phyloP scores from a whole-genome alignment of 64 coral and sea anemone genomes.

The Cladopsammia gracilis region DNA sequence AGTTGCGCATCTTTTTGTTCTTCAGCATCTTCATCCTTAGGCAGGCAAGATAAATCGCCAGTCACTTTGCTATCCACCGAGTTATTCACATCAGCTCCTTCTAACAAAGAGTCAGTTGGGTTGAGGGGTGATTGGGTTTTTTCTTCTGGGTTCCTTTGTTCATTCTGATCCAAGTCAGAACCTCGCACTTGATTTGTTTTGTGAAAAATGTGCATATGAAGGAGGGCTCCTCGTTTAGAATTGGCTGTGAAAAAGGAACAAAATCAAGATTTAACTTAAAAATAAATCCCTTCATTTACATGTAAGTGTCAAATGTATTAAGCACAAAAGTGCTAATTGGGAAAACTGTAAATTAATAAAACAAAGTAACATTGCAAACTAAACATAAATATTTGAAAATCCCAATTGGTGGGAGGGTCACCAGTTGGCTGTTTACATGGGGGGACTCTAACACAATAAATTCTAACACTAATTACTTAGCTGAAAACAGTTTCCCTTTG shows the following conservation, averaged over 20 bases:
- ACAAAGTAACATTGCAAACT: too few relatives aligned
- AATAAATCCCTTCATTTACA: too few relatives aligned
- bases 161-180: not conserved
- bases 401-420: too few relatives aligned
- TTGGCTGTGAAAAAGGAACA: constrained; percentile 1
- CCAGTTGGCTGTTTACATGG: too few relatives aligned
- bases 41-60: not conserved
- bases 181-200: constrained; percentile 18
- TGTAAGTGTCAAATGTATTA: too few relatives aligned
- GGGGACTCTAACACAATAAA: too few relatives aligned
- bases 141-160: not conserved
- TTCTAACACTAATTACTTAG: too few relatives aligned
- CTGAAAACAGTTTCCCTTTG: too few relatives aligned
- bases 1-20: not conserved
- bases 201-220: constrained; percentile 19
- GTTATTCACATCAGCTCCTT: not conserved
- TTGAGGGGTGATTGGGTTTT: not conserved
- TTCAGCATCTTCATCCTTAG: not conserved
- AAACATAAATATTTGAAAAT: too few relatives aligned
- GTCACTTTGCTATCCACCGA: not conserved
- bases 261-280: not conserved
- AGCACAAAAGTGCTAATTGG: not conserved
- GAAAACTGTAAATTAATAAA: not conserved
- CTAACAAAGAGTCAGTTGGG: not conserved
- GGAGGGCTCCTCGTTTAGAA: not conserved